These are phyloP conservation scores for Columba livia DNA, from an alignment of 2,113 vertebrate genomes.

Conservation along the genomic window DNA sequence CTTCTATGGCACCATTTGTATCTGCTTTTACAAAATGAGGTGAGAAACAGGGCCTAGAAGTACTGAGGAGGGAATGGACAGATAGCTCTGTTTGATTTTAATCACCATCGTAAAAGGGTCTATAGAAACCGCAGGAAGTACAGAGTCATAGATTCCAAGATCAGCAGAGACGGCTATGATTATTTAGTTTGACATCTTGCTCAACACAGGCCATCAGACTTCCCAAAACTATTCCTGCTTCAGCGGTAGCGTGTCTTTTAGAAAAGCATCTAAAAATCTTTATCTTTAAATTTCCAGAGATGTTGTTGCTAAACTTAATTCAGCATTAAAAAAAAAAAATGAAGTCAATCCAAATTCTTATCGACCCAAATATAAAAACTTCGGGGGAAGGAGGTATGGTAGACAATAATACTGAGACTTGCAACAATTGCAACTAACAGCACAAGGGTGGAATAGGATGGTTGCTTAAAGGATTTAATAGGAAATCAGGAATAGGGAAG, in stretches of 20 bases:
- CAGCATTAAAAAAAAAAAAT: background rate
- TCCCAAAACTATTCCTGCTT: background rate
- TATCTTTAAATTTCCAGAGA: background rate
- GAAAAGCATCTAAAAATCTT: background rate
- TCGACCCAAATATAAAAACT: background rate
- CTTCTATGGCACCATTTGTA: background rate
- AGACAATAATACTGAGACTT: background rate
- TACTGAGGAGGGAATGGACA: background rate
- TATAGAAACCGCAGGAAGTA: background rate
- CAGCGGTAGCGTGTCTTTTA: background rate
- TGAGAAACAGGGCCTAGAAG: background rate
- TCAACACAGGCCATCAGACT: background rate
- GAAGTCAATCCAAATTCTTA: background rate
- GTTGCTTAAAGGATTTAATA: background rate
- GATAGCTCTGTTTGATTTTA: background rate
- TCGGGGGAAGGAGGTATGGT: background rate
- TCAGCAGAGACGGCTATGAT: background rate
- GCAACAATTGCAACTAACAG: background rate
- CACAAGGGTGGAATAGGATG: background rate
- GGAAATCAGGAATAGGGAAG: background rate
- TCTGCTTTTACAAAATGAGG: background rate
- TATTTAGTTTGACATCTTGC: conserved; percentile 22
- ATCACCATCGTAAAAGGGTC: background rate
- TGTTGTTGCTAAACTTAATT: background rate
- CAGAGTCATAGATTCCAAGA: background rate